Evolutionary conservation across 2,888 invertebrate species (phyloP).

Genomic region (Cyclophora punctaria): DNA sequence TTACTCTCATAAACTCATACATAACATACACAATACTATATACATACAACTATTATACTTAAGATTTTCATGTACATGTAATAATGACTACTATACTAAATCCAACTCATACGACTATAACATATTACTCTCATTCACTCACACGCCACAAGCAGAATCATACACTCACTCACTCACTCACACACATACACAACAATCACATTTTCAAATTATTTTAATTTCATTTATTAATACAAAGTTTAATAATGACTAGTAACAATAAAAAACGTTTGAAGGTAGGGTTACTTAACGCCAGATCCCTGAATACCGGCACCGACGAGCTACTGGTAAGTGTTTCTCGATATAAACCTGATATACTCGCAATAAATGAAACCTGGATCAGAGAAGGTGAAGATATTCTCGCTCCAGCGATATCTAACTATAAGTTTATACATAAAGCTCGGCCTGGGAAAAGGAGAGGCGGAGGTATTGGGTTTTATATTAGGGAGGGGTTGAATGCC

Average conservation of each 20-base stretch:
- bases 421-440: neutral
- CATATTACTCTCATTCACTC: too few species aligned
- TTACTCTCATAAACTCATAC: too few species aligned
- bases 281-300: constrained; percentile 17
- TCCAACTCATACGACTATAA: too few species aligned
- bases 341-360: constrained; percentile 11
- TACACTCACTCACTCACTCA: too few species aligned
- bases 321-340: constrained; percentile 7
- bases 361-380: constrained; percentile 14
- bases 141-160: too few species aligned
- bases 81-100: too few species aligned
- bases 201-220: too few species aligned
- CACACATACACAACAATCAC: too few species aligned
- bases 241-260: neutral
- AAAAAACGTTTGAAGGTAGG: constrained; percentile 12
- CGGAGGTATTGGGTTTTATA: constrained; percentile 2
- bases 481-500: constrained; percentile 6
- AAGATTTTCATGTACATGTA: too few species aligned
- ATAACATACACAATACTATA: too few species aligned
- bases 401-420: constrained; percentile 8
- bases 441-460: neutral
- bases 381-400: constrained; percentile 2
- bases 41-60: too few species aligned
- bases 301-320: constrained; percentile 21
- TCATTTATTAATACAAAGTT: too few species aligned